phyloP scores from a whole-genome alignment of 2,797 vertebrate species.

The Tapera naevia region DNA sequence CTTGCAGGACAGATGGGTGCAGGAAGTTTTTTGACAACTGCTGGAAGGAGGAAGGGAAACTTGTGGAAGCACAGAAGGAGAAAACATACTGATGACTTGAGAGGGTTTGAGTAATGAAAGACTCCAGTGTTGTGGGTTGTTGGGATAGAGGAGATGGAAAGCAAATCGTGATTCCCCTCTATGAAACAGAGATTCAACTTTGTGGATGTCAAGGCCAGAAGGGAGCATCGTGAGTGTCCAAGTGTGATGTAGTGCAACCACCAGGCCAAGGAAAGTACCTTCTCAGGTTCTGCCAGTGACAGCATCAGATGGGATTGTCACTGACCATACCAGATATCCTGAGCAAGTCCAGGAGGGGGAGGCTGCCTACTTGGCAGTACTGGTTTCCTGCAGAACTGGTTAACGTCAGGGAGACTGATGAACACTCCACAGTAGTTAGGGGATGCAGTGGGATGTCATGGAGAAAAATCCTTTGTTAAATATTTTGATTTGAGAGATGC shows the following conservation, averaged over 20 bases:
- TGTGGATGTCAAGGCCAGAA: neutral
- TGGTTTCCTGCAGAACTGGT: conserved; percentile 36
- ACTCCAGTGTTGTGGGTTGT: neutral
- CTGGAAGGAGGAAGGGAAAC: neutral
- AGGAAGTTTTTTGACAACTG: neutral
- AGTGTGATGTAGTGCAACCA: neutral
- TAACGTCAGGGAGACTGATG: neutral
- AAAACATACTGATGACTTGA: neutral
- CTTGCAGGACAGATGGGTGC: neutral
- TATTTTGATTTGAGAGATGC: conserved; percentile 56
- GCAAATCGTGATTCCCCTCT: neutral
- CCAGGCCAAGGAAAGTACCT: neutral
- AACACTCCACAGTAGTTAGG: neutral
- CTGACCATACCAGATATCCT: neutral
- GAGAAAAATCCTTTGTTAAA: conserved; percentile 49
- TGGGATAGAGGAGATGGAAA: neutral
- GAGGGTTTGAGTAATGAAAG: neutral
- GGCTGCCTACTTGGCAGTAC: conserved; percentile 2
- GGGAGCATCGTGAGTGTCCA: neutral
- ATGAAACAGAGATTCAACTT: neutral
- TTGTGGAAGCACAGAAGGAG: neutral
- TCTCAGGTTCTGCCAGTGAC: neutral
- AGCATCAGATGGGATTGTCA: neutral
- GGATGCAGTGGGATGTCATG: conserved; percentile 10
- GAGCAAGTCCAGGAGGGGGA: neutral